Evolutionary conservation across 2,113 vertebrate genomes (phyloP).

Genomic region (Salminus brasiliensis): DNA sequence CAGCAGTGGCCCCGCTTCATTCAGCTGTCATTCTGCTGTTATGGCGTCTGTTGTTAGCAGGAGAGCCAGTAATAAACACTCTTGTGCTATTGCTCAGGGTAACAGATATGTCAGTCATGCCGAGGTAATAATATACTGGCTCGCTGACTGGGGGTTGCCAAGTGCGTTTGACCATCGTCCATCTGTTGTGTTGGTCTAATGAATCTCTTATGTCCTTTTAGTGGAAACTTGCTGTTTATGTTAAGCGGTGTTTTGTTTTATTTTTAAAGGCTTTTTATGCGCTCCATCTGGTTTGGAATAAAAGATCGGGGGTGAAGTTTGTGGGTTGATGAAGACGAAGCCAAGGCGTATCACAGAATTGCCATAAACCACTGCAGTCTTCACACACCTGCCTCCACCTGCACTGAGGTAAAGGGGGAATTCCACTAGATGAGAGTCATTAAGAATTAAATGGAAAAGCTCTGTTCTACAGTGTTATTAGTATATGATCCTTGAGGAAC

Average conservation of each 20-base stretch:
- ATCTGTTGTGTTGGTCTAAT: conserved; percentile 54
- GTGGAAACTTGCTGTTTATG: conserved; percentile 30
- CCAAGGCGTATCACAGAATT: no score
- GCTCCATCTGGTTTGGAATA: conserved; percentile 10
- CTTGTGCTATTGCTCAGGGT: conserved; percentile 45
- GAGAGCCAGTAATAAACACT: conserved; percentile 49
- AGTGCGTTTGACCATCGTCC: conserved; percentile 50
- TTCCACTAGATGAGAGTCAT: no score
- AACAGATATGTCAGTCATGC: conserved; percentile 49
- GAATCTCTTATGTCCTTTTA: conserved; percentile 51
- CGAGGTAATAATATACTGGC: conserved; percentile 46
- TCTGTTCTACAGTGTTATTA: no score
- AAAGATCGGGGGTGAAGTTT: background rate
- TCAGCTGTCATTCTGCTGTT: conserved; percentile 43
- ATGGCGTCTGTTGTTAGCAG: conserved; percentile 49
- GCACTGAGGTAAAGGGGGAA: no score
- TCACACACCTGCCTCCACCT: no score
- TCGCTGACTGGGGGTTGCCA: conserved; percentile 42
- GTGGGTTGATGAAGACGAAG: no score
- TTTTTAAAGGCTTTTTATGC: conserved; percentile 15
- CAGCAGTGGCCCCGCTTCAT: conserved; percentile 47
- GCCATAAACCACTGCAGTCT: no score
- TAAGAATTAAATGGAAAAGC: no score
- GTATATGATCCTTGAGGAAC: no score
- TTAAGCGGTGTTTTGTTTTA: conserved; percentile 23